A percentile compares a stretch with the other conserved stretches of the same genome.
Conservation (phyloP, 2,797 vertebrate species). For the Sebastes matsubarae region DNA sequence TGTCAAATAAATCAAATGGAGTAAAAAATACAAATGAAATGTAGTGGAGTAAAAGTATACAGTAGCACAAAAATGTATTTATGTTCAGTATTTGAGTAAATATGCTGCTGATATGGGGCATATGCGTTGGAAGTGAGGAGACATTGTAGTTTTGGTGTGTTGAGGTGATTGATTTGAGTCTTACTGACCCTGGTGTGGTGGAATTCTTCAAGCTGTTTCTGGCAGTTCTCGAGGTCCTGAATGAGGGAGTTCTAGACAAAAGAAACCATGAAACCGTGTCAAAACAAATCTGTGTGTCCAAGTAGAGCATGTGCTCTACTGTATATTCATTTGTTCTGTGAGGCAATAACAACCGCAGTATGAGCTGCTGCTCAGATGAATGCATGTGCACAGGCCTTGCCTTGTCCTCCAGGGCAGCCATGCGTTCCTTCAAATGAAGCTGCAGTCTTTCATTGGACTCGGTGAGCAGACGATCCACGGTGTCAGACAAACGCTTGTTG, state of each 20-base stretch:
- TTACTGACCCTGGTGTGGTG: slow-evolving; percentile 91
- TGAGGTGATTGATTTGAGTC: neutral
- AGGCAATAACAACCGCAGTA: slow-evolving; percentile 4
- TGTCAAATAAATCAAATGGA: no score
- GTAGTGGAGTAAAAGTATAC: neutral
- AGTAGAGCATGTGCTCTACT: neutral
- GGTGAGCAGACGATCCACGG: slow-evolving; percentile 93
- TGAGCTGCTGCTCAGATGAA: slow-evolving; percentile 20
- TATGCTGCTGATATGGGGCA: neutral
- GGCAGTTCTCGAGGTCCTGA: slow-evolving; percentile 93
- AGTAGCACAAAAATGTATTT: neutral
- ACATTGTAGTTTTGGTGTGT: neutral
- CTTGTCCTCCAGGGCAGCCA: slow-evolving; percentile 97
- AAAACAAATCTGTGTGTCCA: neutral
- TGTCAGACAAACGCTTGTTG: slow-evolving; percentile 94
- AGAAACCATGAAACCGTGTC: slow-evolving; percentile 1
- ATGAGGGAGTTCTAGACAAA: slow-evolving; percentile 89
- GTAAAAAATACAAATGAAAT: no score
- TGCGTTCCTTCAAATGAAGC: slow-evolving; percentile 95
- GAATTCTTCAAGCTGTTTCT: slow-evolving; percentile 94
- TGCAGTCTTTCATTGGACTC: slow-evolving; percentile 95
- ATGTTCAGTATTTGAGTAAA: neutral
- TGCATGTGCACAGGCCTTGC: slow-evolving; percentile 65
- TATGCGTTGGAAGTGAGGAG: neutral
- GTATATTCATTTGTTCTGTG: slow-evolving; percentile 8